Evolutionary conservation across 2,113 vertebrate genomes (phyloP).

Genomic region (Peromyscus leucopus): DNA sequence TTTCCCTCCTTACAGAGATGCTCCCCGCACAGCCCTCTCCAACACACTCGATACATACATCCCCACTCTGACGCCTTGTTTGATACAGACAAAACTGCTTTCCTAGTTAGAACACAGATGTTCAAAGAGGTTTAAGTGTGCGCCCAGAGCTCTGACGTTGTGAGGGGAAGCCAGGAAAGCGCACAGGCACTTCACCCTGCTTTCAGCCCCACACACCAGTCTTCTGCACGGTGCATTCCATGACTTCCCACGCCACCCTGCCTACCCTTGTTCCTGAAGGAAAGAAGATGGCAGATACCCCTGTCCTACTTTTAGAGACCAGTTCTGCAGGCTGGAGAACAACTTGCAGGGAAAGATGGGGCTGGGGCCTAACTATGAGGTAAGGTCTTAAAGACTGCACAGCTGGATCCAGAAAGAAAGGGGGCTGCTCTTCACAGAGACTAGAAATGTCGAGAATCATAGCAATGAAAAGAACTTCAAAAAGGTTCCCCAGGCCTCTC

Average conservation of each 20-base stretch:
- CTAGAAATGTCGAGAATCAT: not conserved
- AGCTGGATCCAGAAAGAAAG: not conserved
- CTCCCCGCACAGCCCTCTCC: not conserved
- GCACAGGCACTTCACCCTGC: not conserved
- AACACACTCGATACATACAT: not conserved
- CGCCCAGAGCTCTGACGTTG: not conserved
- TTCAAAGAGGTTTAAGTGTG: conserved; percentile 1
- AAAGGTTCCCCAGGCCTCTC: not conserved
- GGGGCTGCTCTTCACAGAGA: not conserved
- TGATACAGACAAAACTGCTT: conserved; percentile 10
- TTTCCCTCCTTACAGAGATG: not conserved
- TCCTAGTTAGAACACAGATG: conserved; percentile 22
- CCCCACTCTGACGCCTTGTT: not conserved
- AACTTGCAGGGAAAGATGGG: not conserved
- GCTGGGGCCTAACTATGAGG: not conserved
- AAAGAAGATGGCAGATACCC: not conserved
- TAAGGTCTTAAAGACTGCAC: not conserved
- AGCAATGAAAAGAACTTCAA: not conserved
- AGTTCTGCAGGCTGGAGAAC: not conserved
- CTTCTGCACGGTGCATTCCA: not conserved
- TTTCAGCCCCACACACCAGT: not conserved
- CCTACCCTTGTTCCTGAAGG: not conserved
- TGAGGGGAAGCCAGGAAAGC: not conserved
- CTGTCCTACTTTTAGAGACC: not conserved
- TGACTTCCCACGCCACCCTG: not conserved